phyloP scores from a whole-genome alignment of 2,888 invertebrate genomes.

The Zygaena filipendulae region DNA sequence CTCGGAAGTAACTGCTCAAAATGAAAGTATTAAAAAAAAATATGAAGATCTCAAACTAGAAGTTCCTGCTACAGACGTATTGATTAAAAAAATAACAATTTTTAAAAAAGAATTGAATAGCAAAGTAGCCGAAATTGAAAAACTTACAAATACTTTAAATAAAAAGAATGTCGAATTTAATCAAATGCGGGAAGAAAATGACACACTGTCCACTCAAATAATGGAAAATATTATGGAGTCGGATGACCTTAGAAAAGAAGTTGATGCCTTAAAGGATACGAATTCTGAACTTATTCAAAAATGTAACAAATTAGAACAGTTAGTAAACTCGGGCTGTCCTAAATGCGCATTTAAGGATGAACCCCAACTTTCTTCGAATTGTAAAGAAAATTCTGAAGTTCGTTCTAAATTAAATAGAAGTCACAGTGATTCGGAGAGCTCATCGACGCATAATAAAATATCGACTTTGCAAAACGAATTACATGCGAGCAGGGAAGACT shows the following conservation, averaged over 20 bases:
- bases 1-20: constrained; percentile 24
- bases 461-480: constrained; percentile 50
- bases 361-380: constrained; percentile 21
- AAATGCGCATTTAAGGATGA: constrained; percentile 30
- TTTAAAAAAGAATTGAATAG: constrained; percentile 32
- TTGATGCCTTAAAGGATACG: constrained; percentile 27
- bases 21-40: constrained; percentile 31
- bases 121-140: constrained; percentile 29
- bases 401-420: constrained; percentile 40
- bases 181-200: constrained; percentile 59
- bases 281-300: constrained; percentile 27
- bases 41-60: constrained; percentile 35
- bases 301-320: constrained; percentile 22
- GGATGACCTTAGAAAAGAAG: constrained; percentile 49
- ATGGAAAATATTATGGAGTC: constrained; percentile 68
- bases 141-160: constrained; percentile 24
- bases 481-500: constrained; percentile 49
- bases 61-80: constrained; percentile 28
- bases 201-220: constrained; percentile 64
- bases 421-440: constrained; percentile 44
- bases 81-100: constrained; percentile 30
- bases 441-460: constrained; percentile 46
- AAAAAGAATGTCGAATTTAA: constrained; percentile 29
- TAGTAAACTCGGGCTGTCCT: constrained; percentile 19
- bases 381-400: constrained; percentile 17